Evolutionary conservation across 1,140 invertebrate genomes (phyloP).

Genomic region (Hydropsyche tenuis): DNA sequence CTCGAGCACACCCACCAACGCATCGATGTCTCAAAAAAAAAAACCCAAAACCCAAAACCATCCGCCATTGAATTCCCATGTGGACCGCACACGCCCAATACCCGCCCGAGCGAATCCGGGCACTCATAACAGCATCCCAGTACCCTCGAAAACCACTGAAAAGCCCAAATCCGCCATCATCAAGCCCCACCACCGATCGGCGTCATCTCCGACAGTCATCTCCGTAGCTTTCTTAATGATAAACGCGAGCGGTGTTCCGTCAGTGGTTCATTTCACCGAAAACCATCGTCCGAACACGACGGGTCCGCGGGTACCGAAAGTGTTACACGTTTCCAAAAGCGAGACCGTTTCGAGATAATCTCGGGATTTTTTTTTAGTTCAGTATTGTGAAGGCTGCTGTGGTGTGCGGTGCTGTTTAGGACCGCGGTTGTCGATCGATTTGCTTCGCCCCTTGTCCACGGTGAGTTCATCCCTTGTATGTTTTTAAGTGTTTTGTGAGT

Average conservation of each 20-base stretch:
- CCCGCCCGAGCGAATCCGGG: neutral
- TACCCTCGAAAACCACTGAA: too few species aligned
- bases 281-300: constrained; percentile 2
- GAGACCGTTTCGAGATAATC: neutral
- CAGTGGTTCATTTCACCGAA: constrained; percentile 28
- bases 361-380: neutral
- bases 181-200: neutral
- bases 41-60: too few species aligned
- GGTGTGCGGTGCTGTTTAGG: neutral
- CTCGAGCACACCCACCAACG: too few species aligned
- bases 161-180: neutral
- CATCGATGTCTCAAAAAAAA: too few species aligned
- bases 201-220: neutral
- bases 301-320: neutral
- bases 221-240: constrained; percentile 1
- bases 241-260: constrained; percentile 2
- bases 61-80: too few species aligned
- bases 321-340: neutral
- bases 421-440: too few species aligned
- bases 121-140: neutral
- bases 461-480: too few species aligned
- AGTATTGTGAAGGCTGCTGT: neutral
- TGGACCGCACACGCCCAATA: too few species aligned
- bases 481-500: too few species aligned
- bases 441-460: too few species aligned